phyloP scores from a whole-genome alignment of 1,140 invertebrate genomes.

The Formica exsecta region DNA sequence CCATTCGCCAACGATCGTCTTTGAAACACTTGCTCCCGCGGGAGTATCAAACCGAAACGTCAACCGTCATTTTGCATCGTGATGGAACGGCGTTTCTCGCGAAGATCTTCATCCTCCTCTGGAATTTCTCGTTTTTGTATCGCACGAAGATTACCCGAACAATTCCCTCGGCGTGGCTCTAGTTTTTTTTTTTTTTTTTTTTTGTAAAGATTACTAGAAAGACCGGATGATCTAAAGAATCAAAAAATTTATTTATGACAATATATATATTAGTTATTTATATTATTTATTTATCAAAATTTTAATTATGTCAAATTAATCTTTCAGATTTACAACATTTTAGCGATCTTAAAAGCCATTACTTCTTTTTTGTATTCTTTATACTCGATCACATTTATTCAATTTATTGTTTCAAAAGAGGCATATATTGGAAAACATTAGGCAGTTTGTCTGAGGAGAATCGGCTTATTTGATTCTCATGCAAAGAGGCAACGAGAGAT shows the following conservation, averaged over 20 bases:
- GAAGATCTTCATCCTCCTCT: constrained; percentile 11
- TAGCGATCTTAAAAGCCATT: neutral
- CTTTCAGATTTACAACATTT: neutral
- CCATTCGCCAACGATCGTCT: constrained; percentile 72
- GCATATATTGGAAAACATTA: neutral
- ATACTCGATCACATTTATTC: neutral
- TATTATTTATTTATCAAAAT: neutral
- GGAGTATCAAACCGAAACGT: constrained; percentile 46
- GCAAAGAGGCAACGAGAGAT: constrained; percentile 1
- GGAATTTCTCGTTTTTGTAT: constrained; percentile 48
- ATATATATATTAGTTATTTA: neutral
- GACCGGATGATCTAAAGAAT: neutral
- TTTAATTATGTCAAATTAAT: neutral
- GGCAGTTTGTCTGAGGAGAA: neutral
- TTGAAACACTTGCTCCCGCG: constrained; percentile 54
- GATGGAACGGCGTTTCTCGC: constrained; percentile 25
- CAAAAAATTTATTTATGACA: neutral
- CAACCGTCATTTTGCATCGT: constrained; percentile 62
- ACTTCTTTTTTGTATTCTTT: neutral
- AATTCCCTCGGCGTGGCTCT: neutral
- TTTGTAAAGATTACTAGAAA: neutral
- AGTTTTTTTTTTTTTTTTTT: no score
- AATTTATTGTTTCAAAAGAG: neutral
- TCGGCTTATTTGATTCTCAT: constrained; percentile 21
- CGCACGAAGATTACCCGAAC: neutral